These are phyloP conservation scores for Danio tinwini DNA, from an alignment of 2,797 vertebrate genomes.

Conservation along the genomic window DNA sequence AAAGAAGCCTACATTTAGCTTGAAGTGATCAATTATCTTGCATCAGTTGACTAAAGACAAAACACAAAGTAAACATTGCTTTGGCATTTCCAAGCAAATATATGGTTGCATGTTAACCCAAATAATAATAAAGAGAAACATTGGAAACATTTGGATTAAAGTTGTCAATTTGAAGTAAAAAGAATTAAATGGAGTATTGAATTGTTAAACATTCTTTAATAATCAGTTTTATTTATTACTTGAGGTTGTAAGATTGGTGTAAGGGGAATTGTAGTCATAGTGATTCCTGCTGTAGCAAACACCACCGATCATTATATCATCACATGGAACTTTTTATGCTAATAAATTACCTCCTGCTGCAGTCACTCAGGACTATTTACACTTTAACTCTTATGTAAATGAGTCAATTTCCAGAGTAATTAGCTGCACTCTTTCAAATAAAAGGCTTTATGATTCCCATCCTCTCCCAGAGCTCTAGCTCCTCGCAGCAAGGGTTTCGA, in stretches of 20 bases:
- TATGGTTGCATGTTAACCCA: not conserved
- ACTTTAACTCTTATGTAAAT: slow-evolving; percentile 33
- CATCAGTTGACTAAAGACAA: not conserved
- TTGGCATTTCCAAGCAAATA: not conserved
- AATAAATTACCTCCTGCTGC: slow-evolving; percentile 16
- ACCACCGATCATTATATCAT: not conserved
- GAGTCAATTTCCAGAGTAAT: slow-evolving; percentile 48
- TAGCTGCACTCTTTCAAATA: slow-evolving; percentile 29
- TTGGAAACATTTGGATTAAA: too few relatives aligned
- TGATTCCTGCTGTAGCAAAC: not conserved
- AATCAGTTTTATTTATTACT: too few relatives aligned
- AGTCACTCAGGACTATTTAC: slow-evolving; percentile 21
- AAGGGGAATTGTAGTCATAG: too few relatives aligned
- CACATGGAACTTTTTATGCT: slow-evolving; percentile 5
- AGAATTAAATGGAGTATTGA: too few relatives aligned
- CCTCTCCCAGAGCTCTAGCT: slow-evolving; percentile 40
- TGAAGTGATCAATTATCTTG: not conserved
- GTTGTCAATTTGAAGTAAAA: too few relatives aligned
- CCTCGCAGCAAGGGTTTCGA: slow-evolving; percentile 33
- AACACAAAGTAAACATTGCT: not conserved
- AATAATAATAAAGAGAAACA: too few relatives aligned
- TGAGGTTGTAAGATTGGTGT: too few relatives aligned
- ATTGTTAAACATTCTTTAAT: too few relatives aligned
- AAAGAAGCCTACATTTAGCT: not conserved
- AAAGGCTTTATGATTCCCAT: slow-evolving; percentile 37